Evolutionary conservation across 2,888 invertebrate genomes (phyloP), one percentile per base, ranked within the genome.

Genomic region (Bombylius major): DNA sequence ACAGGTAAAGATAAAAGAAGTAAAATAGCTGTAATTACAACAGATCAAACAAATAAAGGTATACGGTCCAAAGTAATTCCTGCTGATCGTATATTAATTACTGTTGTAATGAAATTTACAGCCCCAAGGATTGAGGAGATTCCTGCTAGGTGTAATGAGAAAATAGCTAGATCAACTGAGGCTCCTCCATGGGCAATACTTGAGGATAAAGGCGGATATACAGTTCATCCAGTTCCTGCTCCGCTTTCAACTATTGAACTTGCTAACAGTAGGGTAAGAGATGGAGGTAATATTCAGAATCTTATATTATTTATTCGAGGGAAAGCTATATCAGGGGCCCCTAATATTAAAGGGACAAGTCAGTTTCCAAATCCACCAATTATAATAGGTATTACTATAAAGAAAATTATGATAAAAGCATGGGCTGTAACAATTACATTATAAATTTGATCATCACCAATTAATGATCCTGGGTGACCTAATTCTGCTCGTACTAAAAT

Each of bases 321-420:
- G 54, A 87, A 89, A 11, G 85, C 84, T 77, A 89, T 88, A 79
- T 90, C 89, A 5, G 86, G 86, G 0, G 84, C 82, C 60, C 84
- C 84, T 66, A 89, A 64, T 78, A 89, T 86, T 73, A 89, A 64
- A 6, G 88, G 88, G 0, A 88, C 75, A 70, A 89, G 66, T 81
- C 86, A 89, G 73, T 90, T 90, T 59, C 89, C 89, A 78, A 89
- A 89, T 66, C 88, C 87, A 55, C 88, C 88, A 77, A 85, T 83
- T 80, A 84, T 80, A 76, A 84, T 80, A 8, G 83, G 82, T 76
- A 84, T 83, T 50, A 83, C 81, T 75, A 85, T 81, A 76, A 86
- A 86, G 75, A 88, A 88, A 82, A 87, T 87, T 82, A 89, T 89
- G 69, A 88, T 76, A 74, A 89, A 85, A 55, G 86, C 88, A 78